Evolutionary conservation across 1,140 invertebrate genomes (phyloP).

Genomic region (Macrotrachela quadricornifera): DNA sequence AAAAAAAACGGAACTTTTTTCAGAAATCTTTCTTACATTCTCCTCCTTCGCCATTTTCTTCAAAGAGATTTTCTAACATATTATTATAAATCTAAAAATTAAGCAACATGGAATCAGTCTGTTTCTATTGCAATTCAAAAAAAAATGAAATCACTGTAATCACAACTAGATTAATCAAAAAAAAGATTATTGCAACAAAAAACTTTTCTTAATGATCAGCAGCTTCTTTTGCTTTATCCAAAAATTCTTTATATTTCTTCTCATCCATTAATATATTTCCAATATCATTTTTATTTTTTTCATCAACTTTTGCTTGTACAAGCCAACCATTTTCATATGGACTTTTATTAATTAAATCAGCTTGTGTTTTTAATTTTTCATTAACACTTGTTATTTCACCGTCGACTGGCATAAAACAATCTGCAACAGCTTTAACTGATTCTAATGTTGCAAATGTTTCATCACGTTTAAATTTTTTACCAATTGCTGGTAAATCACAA

Average conservation of each 20-base stretch:
- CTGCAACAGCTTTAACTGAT: constrained; percentile 8
- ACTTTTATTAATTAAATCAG: neutral
- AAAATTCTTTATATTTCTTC: constrained; percentile 8
- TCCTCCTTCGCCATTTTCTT: no score
- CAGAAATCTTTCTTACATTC: no score
- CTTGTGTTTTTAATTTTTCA: neutral
- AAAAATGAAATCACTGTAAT: no score
- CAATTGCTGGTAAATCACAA: constrained; percentile 5
- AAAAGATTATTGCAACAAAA: no score
- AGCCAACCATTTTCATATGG: constrained; percentile 5
- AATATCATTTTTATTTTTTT: neutral
- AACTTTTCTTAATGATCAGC: no score
- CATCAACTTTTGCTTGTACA: neutral
- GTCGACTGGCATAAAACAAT: constrained; percentile 1
- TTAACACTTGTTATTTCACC: constrained; percentile 5
- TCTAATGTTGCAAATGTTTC: constrained; percentile 7
- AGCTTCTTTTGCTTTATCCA: no score
- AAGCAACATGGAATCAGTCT: no score
- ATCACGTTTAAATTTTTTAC: neutral
- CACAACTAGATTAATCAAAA: no score
- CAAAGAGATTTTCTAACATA: no score
- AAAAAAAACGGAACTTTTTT: no score
- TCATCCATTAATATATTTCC: constrained; percentile 2
- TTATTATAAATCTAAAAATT: no score
- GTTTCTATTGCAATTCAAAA: no score